These are phyloP conservation scores for Ferdinandea cuprea DNA, from an alignment of 2,888 invertebrate genomes.

Conservation along the genomic window DNA sequence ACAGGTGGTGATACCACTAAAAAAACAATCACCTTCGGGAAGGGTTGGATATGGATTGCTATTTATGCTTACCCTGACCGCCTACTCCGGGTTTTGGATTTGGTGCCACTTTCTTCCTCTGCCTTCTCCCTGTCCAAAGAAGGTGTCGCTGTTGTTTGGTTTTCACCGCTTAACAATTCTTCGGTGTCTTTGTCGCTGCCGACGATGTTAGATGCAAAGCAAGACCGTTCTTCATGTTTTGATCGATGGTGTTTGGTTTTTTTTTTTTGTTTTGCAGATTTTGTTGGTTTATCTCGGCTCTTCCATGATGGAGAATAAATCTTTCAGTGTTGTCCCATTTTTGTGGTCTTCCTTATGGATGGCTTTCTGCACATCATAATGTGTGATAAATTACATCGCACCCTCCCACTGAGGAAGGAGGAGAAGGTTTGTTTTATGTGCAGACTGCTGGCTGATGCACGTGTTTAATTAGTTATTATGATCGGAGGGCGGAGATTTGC, in stretches of 20 bases:
- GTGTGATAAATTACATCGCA: conserved; percentile 54
- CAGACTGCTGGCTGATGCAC: conserved; percentile 35
- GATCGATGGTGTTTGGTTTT: background rate
- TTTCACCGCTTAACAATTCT: conserved; percentile 1
- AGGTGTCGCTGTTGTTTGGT: conserved; percentile 8
- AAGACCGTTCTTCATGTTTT: background rate
- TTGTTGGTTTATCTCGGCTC: conserved; percentile 44
- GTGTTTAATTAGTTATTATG: conserved; percentile 54
- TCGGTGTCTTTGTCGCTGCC: conserved; percentile 27
- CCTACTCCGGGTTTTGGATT: conserved; percentile 10
- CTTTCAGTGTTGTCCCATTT: conserved; percentile 12
- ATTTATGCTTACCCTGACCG: background rate
- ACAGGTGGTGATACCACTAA: background rate
- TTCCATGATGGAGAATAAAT: conserved; percentile 52
- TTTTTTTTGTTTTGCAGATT: conserved; percentile 4
- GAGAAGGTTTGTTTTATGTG: conserved; percentile 36
- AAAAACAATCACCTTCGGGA: background rate
- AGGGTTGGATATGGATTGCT: background rate
- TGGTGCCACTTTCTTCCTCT: background rate
- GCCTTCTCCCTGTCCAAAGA: background rate
- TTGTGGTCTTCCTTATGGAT: conserved; percentile 11
- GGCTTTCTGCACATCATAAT: conserved; percentile 60
- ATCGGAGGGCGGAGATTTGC: conserved; percentile 51
- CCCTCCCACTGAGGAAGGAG: background rate
- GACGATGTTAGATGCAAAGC: conserved; percentile 18